Percentiles rank a stretch among this genome's conserved stretches.
Conservation (phyloP, 2,797 vertebrate genomes). For the Coracias cyanogaster region DNA sequence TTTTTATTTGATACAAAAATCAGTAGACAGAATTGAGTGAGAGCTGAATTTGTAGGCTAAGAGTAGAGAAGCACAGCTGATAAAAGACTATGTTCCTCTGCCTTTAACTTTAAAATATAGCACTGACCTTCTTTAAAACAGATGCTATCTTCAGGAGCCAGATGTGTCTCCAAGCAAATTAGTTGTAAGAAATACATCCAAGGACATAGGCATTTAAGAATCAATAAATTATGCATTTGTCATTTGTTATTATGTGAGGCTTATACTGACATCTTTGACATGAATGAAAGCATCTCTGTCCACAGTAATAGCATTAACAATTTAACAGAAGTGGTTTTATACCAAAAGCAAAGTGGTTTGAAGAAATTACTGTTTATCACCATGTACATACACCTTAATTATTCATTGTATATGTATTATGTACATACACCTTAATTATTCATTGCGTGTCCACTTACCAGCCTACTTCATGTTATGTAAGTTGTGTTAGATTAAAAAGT, state of each 20-base stretch:
- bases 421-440: conserved; percentile 79
- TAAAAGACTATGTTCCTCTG: conserved; percentile 52
- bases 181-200: conserved; percentile 78
- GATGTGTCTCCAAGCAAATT: conserved; percentile 80
- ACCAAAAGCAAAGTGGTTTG: conserved; percentile 54
- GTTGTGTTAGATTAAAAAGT: conserved; percentile 50
- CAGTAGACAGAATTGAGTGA: background rate
- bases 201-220: conserved; percentile 80
- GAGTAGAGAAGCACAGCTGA: conserved; percentile 23
- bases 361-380: conserved; percentile 72
- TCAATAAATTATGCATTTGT: conserved; percentile 83
- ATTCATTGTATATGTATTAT: no score
- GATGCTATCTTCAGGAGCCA: conserved; percentile 73
- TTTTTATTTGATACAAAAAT: conserved; percentile 42
- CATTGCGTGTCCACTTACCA: conserved; percentile 65
- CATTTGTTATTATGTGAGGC: conserved; percentile 74
- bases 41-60: conserved; percentile 33
- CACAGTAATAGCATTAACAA: conserved; percentile 77
- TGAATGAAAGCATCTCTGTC: conserved; percentile 68
- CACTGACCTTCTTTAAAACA: conserved; percentile 75
- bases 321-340: conserved; percentile 75
- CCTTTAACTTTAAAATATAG: conserved; percentile 72
- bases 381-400: conserved; percentile 74
- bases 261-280: conserved; percentile 74
- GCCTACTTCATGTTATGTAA: conserved; percentile 49